These are phyloP conservation scores for Fratercula arctica DNA, from an alignment of 2,797 vertebrate genomes.

Conservation along the genomic window DNA sequence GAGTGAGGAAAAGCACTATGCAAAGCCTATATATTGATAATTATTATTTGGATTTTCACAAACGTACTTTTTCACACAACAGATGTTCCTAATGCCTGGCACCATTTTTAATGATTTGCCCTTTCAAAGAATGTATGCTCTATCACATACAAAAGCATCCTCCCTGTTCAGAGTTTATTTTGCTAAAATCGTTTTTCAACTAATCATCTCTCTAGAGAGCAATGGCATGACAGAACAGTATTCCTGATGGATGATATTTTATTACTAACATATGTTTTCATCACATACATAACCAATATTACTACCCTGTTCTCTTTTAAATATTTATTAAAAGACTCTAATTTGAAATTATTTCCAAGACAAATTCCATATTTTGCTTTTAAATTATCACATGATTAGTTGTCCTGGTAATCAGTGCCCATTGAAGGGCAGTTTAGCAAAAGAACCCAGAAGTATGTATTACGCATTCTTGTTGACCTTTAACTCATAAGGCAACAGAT, in stretches of 20 bases:
- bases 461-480: background rate
- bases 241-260: background rate
- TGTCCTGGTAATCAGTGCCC: background rate
- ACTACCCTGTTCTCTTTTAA: background rate
- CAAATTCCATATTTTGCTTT: background rate
- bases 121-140: background rate
- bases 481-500: background rate
- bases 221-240: background rate
- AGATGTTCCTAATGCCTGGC: background rate
- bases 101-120: background rate
- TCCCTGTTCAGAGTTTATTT: background rate
- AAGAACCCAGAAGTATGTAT: accelerated
- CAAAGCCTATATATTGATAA: background rate
- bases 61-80: background rate
- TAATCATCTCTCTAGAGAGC: background rate
- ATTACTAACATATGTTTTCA: background rate
- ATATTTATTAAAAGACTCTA: background rate
- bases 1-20: background rate
- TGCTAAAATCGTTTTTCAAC: background rate
- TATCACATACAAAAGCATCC: background rate
- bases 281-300: background rate
- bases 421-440: background rate
- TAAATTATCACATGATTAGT: background rate
- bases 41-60: background rate
- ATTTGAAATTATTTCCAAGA: background rate